These are phyloP conservation scores for Lepus timidus DNA, from an alignment of 2,113 vertebrate species.

Conservation along the genomic window DNA sequence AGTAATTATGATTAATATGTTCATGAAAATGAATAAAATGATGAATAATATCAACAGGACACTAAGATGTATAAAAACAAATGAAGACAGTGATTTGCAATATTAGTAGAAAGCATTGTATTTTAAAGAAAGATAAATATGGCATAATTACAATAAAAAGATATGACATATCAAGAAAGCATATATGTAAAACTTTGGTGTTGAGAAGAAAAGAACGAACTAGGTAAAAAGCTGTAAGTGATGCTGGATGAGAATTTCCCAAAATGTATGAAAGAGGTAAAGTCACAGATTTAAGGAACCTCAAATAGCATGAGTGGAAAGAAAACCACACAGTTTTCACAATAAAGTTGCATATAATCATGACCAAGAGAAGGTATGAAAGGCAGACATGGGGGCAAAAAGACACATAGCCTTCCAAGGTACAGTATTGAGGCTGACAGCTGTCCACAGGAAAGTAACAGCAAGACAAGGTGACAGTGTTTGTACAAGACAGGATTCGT, in stretches of 20 bases:
- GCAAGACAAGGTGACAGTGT: background rate
- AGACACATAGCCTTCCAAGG: background rate
- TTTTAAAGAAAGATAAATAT: background rate
- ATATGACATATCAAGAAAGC: background rate
- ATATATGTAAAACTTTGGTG: background rate
- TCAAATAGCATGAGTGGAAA: background rate
- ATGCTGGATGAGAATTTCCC: background rate
- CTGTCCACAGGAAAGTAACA: background rate
- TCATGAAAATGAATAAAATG: background rate
- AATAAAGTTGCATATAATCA: background rate
- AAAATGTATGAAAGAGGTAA: background rate
- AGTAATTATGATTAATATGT: background rate
- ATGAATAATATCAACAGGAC: background rate
- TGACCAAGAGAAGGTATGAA: background rate
- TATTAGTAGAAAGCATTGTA: background rate
- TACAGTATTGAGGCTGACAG: background rate
- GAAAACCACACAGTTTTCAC: background rate
- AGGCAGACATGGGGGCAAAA: background rate
- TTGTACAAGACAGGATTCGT: background rate
- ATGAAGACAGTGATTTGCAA: background rate
- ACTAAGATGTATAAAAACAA: background rate
- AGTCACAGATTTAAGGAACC: background rate
- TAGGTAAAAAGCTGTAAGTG: background rate
- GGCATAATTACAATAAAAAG: background rate
- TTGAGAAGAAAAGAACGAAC: background rate